Evolutionary conservation across 2,888 invertebrate genomes (phyloP), one percentile per base, ranked within the genome.

Genomic region (Pristionchus japonicus): DNA sequence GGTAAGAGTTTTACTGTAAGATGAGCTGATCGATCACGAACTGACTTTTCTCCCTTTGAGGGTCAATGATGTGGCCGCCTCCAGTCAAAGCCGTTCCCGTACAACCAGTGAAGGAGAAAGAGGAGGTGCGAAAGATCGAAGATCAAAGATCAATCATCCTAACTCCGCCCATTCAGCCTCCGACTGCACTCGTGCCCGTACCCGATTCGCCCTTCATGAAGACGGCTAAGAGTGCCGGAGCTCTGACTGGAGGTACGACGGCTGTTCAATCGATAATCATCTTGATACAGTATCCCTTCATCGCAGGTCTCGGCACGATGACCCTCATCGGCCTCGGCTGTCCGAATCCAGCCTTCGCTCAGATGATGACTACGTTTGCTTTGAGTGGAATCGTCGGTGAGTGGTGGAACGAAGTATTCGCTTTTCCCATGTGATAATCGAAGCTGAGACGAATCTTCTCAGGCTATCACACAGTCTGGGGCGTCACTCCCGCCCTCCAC

Each of bases 391-490:
- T 96, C 93, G 97, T 97, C 34, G 96, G 95, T 95, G 89, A 91
- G 95, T 89, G 20, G n/a, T n/a, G n/a, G n/a, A n/a, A n/a, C n/a
- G n/a, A n/a, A n/a, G n/a, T n/a, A n/a, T n/a, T n/a, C n/a, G n/a
- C n/a, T n/a, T n/a, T n/a, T n/a, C n/a, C n/a, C n/a, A n/a, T n/a
- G 37, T 11, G 43, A 85, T 34, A 34, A 83, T 6, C 3, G 57
- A 31, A 31, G 3, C 1, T 23, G n/a, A n/a, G n/a, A n/a, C n/a
- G n/a, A n/a, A n/a, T n/a, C n/a, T n/a, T n/a, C n/a, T n/a, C 31
- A 95, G 95, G 96, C 61, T 97, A 97, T 95, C 97, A 97, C 95
- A 97, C 97, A 1, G 97, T 97, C 23, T 97, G 97, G 97, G 97
- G 97, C 85, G 97, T 97, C 31, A 97, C 97, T 27, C 97, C 97